phyloP scores from a whole-genome alignment of 1,140 invertebrate genomes.

The Leptinotarsa defecta region DNA sequence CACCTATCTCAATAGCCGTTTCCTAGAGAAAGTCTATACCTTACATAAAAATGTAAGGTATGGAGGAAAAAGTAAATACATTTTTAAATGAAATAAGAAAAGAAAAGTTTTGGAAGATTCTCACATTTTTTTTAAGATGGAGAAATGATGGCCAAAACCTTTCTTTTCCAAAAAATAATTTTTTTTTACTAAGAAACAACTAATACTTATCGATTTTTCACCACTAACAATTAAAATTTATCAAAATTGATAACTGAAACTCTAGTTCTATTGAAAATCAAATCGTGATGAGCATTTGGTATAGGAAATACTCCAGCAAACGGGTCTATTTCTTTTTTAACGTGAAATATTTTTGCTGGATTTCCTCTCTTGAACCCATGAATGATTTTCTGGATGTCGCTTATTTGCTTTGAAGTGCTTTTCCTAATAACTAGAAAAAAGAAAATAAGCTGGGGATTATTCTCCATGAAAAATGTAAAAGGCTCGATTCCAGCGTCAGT shows the following conservation, averaged over 20 bases:
- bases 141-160: no score
- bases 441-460: slow-evolving; percentile 15
- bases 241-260: slow-evolving; percentile 14
- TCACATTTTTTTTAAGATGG: no score
- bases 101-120: no score
- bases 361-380: slow-evolving; percentile 3
- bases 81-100: no score
- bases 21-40: no score
- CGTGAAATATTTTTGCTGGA: not conserved
- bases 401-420: slow-evolving; percentile 2
- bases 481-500: not conserved
- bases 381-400: slow-evolving; percentile 6
- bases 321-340: not conserved
- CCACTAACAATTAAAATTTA: slow-evolving; percentile 12
- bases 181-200: no score
- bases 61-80: no score
- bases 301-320: slow-evolving; percentile 16
- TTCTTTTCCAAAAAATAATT: no score
- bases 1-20: no score
- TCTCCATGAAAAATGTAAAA: slow-evolving; percentile 12
- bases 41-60: no score
- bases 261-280: not conserved
- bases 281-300: slow-evolving; percentile 13
- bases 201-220: no score
- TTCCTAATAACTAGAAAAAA: not conserved